phyloP scores from a whole-genome alignment of 2,113 vertebrate species.

The Oxyruncus cristatus region DNA sequence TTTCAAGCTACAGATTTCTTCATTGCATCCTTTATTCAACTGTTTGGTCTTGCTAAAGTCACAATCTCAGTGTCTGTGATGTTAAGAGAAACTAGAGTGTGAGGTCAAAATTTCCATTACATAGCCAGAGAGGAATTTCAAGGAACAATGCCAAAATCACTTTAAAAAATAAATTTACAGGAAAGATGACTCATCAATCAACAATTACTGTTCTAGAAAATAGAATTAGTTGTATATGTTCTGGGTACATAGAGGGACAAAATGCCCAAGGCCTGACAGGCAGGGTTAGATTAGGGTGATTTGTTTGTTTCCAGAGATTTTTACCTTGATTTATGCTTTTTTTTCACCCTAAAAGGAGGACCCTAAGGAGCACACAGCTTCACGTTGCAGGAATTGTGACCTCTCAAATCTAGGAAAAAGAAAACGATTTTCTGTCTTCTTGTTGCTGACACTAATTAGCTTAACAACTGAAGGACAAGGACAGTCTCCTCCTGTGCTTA shows the following conservation, averaged over 20 bases:
- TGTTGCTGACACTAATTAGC: background rate
- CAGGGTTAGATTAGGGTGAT: background rate
- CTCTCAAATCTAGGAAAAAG: background rate
- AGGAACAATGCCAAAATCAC: conserved; percentile 78
- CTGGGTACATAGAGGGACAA: conserved; percentile 2
- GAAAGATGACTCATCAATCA: conserved; percentile 83
- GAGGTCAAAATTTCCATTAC: conserved; percentile 82
- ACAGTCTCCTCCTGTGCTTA: background rate
- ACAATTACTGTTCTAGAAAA: conserved; percentile 69
- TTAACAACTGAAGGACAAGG: background rate
- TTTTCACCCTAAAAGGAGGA: background rate
- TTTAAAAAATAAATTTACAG: conserved; percentile 78
- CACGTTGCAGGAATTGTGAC: background rate
- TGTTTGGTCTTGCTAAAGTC: conserved; percentile 61
- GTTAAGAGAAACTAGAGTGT: conserved; percentile 74
- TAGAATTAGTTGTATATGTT: conserved; percentile 65
- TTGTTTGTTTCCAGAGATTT: background rate
- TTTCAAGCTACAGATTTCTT: conserved; percentile 54
- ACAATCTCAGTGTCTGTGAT: conserved; percentile 73
- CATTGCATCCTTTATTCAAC: conserved; percentile 47
- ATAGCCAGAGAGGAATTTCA: conserved; percentile 74
- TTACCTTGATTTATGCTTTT: background rate
- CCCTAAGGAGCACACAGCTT: background rate
- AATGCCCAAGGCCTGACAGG: background rate
- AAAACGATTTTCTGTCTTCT: background rate